phyloP scores from a whole-genome alignment of 2,888 invertebrate genomes.

The Eristalinus aeneus region DNA sequence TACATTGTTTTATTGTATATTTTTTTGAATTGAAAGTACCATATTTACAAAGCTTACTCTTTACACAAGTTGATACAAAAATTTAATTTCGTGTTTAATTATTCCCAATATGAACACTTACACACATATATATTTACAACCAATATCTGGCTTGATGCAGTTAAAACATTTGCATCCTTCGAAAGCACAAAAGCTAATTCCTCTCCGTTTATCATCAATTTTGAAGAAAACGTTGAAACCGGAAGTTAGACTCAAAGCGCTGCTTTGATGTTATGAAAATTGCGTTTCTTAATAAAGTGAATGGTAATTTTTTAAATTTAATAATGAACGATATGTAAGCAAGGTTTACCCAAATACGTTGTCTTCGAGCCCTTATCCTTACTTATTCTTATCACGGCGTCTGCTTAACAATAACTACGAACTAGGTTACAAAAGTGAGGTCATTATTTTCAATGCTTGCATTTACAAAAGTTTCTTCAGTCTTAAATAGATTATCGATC shows the following conservation, averaged over 20 bases:
- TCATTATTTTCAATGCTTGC: constrained; percentile 32
- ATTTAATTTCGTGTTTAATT: constrained; percentile 27
- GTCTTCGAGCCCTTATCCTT: background rate
- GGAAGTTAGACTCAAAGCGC: background rate
- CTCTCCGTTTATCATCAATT: background rate
- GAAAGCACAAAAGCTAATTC: background rate
- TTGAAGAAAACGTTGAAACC: background rate
- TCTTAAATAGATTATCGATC: constrained; percentile 62
- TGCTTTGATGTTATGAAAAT: background rate
- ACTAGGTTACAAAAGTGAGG: constrained; percentile 51
- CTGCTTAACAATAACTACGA: constrained; percentile 1
- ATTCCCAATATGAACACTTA: constrained; percentile 2
- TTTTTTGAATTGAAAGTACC: background rate
- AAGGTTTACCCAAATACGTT: background rate
- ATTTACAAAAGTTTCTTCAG: constrained; percentile 59
- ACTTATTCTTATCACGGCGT: background rate
- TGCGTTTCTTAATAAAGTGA: background rate
- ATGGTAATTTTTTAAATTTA: background rate
- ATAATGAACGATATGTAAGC: background rate
- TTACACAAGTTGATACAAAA: constrained; percentile 18
- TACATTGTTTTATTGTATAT: background rate
- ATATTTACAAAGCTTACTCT: background rate
- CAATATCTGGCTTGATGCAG: background rate
- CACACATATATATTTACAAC: constrained; percentile 1
- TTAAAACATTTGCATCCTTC: background rate